Conservation (phyloP, 2,113 vertebrate genomes). For the Neogobius melanostomus region DNA sequence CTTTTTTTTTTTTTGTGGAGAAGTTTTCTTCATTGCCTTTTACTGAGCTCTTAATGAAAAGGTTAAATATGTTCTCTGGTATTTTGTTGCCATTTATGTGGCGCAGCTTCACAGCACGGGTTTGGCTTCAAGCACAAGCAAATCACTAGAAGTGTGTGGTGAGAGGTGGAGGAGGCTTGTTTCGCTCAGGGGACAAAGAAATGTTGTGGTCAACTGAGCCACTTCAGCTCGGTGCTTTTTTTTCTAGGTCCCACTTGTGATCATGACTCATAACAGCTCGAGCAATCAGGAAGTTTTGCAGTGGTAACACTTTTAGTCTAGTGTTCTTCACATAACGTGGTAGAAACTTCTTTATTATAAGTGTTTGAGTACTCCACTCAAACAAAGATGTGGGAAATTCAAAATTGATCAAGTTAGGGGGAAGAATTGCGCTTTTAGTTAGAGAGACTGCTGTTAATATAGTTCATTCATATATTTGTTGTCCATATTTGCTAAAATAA, state of each 20-base stretch:
- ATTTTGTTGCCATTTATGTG: neutral
- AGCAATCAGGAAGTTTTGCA: neutral
- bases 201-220: constrained; percentile 33
- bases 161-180: constrained; percentile 20
- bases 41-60: too few relatives aligned
- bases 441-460: too few relatives aligned
- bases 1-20: too few relatives aligned
- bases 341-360: neutral
- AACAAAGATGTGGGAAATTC: too few relatives aligned
- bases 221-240: constrained; percentile 21
- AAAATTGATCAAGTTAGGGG: too few relatives aligned
- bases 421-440: too few relatives aligned
- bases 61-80: too few relatives aligned
- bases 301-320: neutral
- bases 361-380: neutral
- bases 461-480: too few relatives aligned
- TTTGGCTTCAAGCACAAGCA: constrained; percentile 36
- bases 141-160: constrained; percentile 43
- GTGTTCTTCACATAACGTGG: too few relatives aligned
- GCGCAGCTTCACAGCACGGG: constrained; percentile 27
- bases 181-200: constrained; percentile 21
- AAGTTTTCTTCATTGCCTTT: too few relatives aligned
- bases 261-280: constrained; percentile 42
- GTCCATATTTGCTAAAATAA: too few relatives aligned
- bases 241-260: constrained; percentile 59